phyloP scores from a whole-genome alignment of 2,888 invertebrate species.

The Trichacis sp. region DNA sequence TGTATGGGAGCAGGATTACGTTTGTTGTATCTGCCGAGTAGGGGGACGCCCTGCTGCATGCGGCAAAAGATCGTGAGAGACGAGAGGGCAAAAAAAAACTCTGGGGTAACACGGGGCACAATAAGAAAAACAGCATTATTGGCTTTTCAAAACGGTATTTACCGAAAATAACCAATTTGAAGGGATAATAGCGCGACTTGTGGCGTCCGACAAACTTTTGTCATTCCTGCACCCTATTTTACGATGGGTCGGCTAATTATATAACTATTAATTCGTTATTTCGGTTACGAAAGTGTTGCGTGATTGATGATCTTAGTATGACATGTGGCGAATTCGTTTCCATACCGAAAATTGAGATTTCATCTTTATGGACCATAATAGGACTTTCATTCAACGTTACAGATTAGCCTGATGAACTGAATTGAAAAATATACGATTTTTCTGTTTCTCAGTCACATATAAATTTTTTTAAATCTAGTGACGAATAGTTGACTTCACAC shows the following conservation, averaged over 20 bases:
- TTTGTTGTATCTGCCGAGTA: constrained; percentile 56
- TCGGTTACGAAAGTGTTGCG: background rate
- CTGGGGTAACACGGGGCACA: constrained; percentile 52
- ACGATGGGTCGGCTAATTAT: constrained; percentile 29
- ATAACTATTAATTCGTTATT: constrained; percentile 33
- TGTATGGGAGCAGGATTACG: constrained; percentile 66
- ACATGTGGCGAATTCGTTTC: constrained; percentile 17
- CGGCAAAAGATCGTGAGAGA: constrained; percentile 38
- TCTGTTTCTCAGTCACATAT: too few relatives aligned
- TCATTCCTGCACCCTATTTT: constrained; percentile 21
- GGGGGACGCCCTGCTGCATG: constrained; percentile 51
- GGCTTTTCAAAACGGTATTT: constrained; percentile 69
- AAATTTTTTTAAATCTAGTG: too few relatives aligned
- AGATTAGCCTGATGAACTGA: too few relatives aligned
- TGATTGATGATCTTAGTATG: constrained; percentile 24
- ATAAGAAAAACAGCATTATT: constrained; percentile 68
- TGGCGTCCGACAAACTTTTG: constrained; percentile 34
- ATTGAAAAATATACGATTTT: too few relatives aligned
- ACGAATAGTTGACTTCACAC: too few relatives aligned
- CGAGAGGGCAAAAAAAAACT: constrained; percentile 43
- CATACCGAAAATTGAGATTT: too few relatives aligned
- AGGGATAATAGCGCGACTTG: constrained; percentile 57
- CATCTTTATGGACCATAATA: too few relatives aligned
- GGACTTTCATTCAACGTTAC: too few relatives aligned
- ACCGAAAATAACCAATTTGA: constrained; percentile 69